These are phyloP conservation scores for Papilio dardanus DNA, from an alignment of 1,140 invertebrate species.

Conservation along the genomic window DNA sequence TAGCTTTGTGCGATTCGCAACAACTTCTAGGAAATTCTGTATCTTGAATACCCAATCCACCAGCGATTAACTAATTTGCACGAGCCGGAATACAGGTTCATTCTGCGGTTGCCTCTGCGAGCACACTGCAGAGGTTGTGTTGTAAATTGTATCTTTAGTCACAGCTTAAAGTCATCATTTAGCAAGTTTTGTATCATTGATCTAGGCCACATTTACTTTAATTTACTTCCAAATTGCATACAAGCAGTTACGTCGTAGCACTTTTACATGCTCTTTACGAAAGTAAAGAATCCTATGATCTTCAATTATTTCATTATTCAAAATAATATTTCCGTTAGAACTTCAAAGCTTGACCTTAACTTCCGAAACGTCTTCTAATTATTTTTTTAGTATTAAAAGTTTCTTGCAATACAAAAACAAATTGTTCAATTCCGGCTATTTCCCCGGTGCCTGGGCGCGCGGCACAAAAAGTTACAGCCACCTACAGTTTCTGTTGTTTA, in stretches of 20 bases:
- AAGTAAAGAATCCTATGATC: no score
- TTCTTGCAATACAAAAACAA: not conserved
- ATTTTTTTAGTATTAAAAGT: constrained; percentile 5
- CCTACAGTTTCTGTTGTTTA: constrained; percentile 21
- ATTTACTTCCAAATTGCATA: no score
- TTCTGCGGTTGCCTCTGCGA: not conserved
- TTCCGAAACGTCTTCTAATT: not conserved
- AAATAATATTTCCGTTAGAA: no score
- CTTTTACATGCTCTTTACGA: no score
- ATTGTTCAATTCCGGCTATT: constrained; percentile 21
- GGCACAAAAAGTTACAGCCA: constrained; percentile 4
- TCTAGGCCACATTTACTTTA: no score
- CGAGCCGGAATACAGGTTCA: not conserved
- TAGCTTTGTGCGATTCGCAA: not conserved
- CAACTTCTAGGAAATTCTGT: constrained; percentile 5
- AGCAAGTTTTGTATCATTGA: no score
- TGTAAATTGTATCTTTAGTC: not conserved
- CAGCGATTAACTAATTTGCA: not conserved
- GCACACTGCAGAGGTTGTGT: not conserved
- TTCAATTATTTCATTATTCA: no score
- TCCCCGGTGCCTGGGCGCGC: not conserved
- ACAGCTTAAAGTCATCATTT: not conserved
- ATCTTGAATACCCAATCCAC: not conserved
- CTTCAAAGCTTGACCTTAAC: constrained; percentile 7
- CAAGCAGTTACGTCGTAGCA: no score